Base-by-base conservation (phyloP, 2,888 invertebrate species). In the Hyles lineata region DNA sequence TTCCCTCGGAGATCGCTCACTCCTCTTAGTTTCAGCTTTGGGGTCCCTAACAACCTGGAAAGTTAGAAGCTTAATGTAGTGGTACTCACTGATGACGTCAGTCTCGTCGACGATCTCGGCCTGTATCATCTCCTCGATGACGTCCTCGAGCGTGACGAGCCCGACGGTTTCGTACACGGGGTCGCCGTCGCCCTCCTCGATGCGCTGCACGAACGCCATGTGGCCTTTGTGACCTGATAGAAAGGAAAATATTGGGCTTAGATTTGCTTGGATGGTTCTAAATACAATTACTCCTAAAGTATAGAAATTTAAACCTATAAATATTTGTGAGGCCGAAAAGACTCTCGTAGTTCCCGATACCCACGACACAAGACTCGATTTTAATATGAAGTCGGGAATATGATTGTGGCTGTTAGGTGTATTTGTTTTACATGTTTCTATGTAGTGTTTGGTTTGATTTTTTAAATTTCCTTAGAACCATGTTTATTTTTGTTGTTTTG, bases 41-140 rank as follows among this genome's bases (percentile, higher is more conserved):
- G n/a, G n/a, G n/a, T n/a, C n/a, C n/a, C n/a, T n/a, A n/a, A n/a
- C n/a, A n/a, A 43, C 3, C 43, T 43, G 43, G 11, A 15, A 43
- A 0, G 15, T 43, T 11, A 11, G 15, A 19, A 55, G 17, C 5
- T 17, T 55, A 55, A 19, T 55, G 55, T 43, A 25, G 32, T 15
- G 8, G 8, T 73, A 96, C 97, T 97, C 94, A 97, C 98, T 97
- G 88, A 98, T 96, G 15, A 99, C 98, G 90, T 99, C 99, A 0
- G 99, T 99, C 92, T 99, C 99, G 90, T 99, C 99, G 80, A 99
- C 97, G 82, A 99, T 99, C 95, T 99, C 99, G 0, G 99, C 98
- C 89, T 99, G 99, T 73, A 99, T 99, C 86, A 99, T 96, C 93
- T 99, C 99, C 88, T 99, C 99, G 79, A 99, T 99, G 78, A 99